Evolutionary conservation across 2,888 invertebrate species (phyloP), one percentile per base, ranked within the genome.

Genomic region (Cataglyphis altisquamis): DNA sequence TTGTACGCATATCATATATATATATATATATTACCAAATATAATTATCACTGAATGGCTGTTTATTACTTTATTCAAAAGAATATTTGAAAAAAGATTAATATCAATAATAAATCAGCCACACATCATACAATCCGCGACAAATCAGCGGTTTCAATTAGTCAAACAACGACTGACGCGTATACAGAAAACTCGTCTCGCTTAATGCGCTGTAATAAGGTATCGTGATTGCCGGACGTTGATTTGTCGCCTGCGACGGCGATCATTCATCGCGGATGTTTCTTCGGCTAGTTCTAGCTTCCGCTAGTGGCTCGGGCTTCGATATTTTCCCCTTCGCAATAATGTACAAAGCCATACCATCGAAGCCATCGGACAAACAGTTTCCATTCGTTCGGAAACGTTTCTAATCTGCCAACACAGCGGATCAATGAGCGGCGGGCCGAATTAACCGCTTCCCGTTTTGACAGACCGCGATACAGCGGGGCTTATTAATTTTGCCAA

Each of bases 401-500:
- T 88, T 83, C 89, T 90, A 90, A 90, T 90, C 90, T 84, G 86
- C 81, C 86, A 75, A 84, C 90, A 84, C 78, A 83, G 85, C 84
- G 78, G 45, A 73, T 63, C 18, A 57, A 63, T 63, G 85, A 87
- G 86, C 83, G 88, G 88, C 55, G 89, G 86, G 88, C 91, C 90
- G 91, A 93, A 94, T 94, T 92, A 93, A 92, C 91, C 91, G 89
- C 91, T 91, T 91, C 91, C 92, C 91, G 90, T 92, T 91, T 90
- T 86, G 90, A 86, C 89, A 88, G 87, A 90, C 92, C 93, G 91
- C 92, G 91, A 87, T 89, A 45, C 70, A 84, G 78, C 75, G 86
- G 87, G 91, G 91, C 92, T 94, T 94, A 94, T 94, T 94, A 94
- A 94, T 94, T 94, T 93, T 88, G 91, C 92, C 93, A 93, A 92